These are phyloP conservation scores for Pseudorasbora parva DNA, from an alignment of 2,113 vertebrate genomes.

Conservation along the genomic window DNA sequence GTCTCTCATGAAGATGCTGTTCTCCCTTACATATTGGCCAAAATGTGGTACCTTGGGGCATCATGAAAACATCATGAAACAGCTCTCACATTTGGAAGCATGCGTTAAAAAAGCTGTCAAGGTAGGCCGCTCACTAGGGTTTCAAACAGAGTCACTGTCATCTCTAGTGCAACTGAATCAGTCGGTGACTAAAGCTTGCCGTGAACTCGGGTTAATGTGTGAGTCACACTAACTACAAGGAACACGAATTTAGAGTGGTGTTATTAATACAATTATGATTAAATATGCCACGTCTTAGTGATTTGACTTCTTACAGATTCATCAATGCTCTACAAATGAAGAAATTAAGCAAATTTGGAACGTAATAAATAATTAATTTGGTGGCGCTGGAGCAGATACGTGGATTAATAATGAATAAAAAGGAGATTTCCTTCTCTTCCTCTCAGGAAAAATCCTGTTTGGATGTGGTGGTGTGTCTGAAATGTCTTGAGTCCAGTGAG, in stretches of 20 bases:
- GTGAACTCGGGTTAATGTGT: neutral
- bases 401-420: slow-evolving; percentile 36
- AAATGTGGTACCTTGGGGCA: neutral
- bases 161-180: neutral
- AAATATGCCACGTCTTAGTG: neutral
- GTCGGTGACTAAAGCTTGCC: no score
- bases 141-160: neutral
- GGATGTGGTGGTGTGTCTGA: slow-evolving; percentile 37
- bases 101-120: neutral
- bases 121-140: neutral
- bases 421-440: neutral
- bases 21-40: neutral
- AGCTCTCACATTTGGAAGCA: no score
- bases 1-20: neutral
- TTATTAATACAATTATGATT: slow-evolving; percentile 20
- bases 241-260: neutral
- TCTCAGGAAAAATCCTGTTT: neutral
- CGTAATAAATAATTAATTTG: slow-evolving; percentile 35
- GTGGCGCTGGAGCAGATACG: slow-evolving; percentile 16
- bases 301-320: slow-evolving; percentile 2
- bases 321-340: slow-evolving; percentile 13
- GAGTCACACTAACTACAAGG: neutral
- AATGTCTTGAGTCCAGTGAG: slow-evolving; percentile 39
- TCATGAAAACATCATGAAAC: no score
- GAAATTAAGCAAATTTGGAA: slow-evolving; percentile 28